These are phyloP conservation scores for Lingula anatina DNA, from an alignment of 2,888 invertebrate species.

Conservation along the genomic window DNA sequence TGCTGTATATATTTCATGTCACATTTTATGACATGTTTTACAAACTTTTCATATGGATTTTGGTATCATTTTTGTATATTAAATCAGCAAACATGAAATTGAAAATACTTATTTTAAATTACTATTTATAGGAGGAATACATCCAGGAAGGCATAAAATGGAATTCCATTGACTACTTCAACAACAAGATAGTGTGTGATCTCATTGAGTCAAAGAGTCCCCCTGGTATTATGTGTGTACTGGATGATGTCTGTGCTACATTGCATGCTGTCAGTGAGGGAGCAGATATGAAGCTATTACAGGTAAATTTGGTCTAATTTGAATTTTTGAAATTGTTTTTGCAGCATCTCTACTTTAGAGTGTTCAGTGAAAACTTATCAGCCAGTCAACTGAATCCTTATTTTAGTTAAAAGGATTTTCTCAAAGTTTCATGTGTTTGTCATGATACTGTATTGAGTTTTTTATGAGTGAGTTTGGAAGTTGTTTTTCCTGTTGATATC, in stretches of 20 bases:
- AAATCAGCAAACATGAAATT: neutral
- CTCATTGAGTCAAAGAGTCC: slow-evolving; percentile 61
- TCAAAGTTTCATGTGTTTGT: no score
- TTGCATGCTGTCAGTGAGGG: slow-evolving; percentile 65
- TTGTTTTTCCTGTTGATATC: neutral
- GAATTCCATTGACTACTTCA: slow-evolving; percentile 66
- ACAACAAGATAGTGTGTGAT: slow-evolving; percentile 67
- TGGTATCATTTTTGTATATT: neutral
- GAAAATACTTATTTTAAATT: neutral
- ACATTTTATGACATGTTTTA: neutral
- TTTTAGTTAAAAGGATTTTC: no score
- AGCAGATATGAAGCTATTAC: slow-evolving; percentile 59
- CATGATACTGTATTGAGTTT: no score
- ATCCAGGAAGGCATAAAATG: slow-evolving; percentile 65
- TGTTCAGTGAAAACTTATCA: no score
- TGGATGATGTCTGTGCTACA: slow-evolving; percentile 68
- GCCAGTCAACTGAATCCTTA: no score
- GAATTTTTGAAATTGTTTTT: no score
- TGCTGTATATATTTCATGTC: no score
- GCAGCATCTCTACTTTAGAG: no score
- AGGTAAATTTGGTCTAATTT: slow-evolving; percentile 47
- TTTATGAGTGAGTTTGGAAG: no score
- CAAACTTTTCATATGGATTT: neutral
- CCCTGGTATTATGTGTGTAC: slow-evolving; percentile 63
- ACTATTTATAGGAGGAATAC: slow-evolving; percentile 61